Evolutionary conservation across 2,888 invertebrate species (phyloP).

Genomic region (Baronia brevicornis): DNA sequence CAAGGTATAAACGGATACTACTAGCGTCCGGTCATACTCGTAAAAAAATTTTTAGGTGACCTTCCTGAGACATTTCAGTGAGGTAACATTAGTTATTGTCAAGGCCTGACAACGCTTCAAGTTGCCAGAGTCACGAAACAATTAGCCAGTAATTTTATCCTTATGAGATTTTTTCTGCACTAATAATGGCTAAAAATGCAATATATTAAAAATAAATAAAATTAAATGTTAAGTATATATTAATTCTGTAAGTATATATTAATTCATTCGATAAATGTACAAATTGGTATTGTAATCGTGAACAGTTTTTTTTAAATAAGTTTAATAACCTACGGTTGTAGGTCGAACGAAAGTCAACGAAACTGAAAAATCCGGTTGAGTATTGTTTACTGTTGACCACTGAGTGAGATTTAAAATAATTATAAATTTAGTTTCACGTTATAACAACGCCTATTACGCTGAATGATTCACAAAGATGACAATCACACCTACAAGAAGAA

Average conservation of each 20-base stretch:
- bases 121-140: slow-evolving; percentile 3
- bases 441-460: too few relatives aligned
- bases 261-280: too few relatives aligned
- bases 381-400: slow-evolving; percentile 38
- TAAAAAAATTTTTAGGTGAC: slow-evolving; percentile 38
- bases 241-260: too few relatives aligned
- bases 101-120: slow-evolving; percentile 22
- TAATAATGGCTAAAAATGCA: too few relatives aligned
- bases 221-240: too few relatives aligned
- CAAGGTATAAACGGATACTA: slow-evolving; percentile 7
- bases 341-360: slow-evolving; percentile 60
- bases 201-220: too few relatives aligned
- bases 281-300: slow-evolving; percentile 25
- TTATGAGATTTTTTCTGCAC: neutral
- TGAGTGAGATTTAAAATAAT: too few relatives aligned
- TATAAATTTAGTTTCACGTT: too few relatives aligned
- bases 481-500: slow-evolving; percentile 25
- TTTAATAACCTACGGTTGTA: slow-evolving; percentile 66
- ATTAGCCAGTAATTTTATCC: slow-evolving; percentile 3
- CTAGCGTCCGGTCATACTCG: slow-evolving; percentile 19
- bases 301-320: slow-evolving; percentile 52
- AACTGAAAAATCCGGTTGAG: slow-evolving; percentile 42
- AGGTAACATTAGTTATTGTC: slow-evolving; percentile 36
- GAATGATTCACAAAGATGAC: too few relatives aligned
- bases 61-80: slow-evolving; percentile 23